phyloP scores from a whole-genome alignment of 1,140 invertebrate genomes.

The Ostrea edulis region DNA sequence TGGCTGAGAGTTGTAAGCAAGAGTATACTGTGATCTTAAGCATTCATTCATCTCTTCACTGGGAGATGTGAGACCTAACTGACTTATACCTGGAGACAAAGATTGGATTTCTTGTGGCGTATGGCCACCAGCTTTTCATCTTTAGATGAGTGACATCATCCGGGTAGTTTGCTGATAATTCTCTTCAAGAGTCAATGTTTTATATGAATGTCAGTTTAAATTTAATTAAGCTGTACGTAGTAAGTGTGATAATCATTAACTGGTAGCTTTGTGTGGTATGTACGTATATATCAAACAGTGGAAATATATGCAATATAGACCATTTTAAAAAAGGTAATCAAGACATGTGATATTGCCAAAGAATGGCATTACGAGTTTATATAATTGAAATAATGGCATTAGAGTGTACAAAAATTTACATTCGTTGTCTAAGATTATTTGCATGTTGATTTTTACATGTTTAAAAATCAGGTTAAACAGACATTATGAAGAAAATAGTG shows the following conservation, averaged over 20 bases:
- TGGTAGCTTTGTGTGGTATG: conserved; percentile 8
- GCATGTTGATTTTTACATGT: too few species aligned
- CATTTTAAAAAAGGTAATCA: neutral
- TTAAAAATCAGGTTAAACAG: too few species aligned
- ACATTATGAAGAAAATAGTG: too few species aligned
- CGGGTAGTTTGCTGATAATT: neutral
- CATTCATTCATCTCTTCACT: neutral
- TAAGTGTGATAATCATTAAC: conserved; percentile 12
- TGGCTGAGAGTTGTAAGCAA: conserved; percentile 67
- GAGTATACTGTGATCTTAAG: conserved; percentile 8
- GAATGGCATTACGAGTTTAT: too few species aligned
- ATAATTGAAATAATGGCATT: too few species aligned
- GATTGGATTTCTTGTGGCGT: neutral
- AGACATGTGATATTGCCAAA: neutral
- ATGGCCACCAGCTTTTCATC: neutral
- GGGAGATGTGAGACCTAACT: neutral
- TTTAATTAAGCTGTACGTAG: conserved; percentile 7
- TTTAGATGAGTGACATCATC: conserved; percentile 1
- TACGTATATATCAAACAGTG: neutral
- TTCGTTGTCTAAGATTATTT: too few species aligned
- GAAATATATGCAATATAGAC: conserved; percentile 4
- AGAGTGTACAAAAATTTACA: too few species aligned
- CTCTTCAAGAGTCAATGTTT: neutral
- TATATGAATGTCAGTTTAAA: neutral
- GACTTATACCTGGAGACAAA: neutral